Evolutionary conservation across 2,888 invertebrate genomes (phyloP), one percentile per base, ranked within the genome.

Genomic region (Drosophila acutilabella): DNA sequence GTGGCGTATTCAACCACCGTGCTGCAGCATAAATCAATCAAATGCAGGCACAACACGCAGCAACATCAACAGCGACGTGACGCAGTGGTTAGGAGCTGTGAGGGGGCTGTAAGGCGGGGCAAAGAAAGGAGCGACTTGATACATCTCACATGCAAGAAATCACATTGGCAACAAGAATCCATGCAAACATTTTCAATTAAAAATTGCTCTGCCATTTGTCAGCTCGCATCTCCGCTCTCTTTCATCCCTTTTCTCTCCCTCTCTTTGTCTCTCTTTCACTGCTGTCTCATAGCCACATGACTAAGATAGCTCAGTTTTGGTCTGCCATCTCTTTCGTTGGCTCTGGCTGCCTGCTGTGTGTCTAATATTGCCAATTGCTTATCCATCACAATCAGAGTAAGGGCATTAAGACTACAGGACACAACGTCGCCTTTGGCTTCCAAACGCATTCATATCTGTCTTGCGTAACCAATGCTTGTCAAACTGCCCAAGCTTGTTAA

Each of bases 101-200:
- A 2, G 6, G 14, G 8, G 6, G 11, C 14, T n/a, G 20, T 0
- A 2, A 2, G 6, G 0, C 16, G 10, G 0, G 4, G 8, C n/a
- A 4, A n/a, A n/a, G 1, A 11, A 4, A n/a, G 13, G 6, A 13
- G 14, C 13, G n/a, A n/a, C n/a, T 26, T 13, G 42, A 36, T 48
- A 41, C 48, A 48, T 48, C 64, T 58, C 64, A 59, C 47, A 69
- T 62, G 71, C 74, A 61, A 70, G 69, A 52, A 83, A 67, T 73
- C 80, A 52, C 80, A 80, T 71, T 80, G 81, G 69, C 82, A 88
- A 75, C 82, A 88, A 75, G 83, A 88, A 88, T 85, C 87, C 87
- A 83, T 77, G 89, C 87, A 83, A 87, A 83, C 88, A 83, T 87
- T 88, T 83, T 83, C 83, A 83, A 83, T 83, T 83, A 83, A 83